phyloP scores from a whole-genome alignment of 2,888 invertebrate genomes.

The Phlogophora meticulosa region DNA sequence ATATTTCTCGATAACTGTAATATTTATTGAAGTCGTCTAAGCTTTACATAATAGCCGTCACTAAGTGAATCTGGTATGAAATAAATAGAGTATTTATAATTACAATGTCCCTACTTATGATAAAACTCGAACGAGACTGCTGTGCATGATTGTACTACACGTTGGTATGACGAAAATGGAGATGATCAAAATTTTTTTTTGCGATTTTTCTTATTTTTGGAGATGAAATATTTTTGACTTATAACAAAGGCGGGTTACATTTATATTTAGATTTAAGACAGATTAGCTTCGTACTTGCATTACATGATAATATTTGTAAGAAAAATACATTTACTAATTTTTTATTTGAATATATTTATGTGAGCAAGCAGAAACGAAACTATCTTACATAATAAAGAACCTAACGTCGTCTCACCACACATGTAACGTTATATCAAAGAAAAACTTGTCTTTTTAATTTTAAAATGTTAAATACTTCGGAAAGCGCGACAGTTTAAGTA shows the following conservation, averaged over 20 bases:
- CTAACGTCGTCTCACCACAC: slow-evolving; percentile 91
- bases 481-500: slow-evolving; percentile 82
- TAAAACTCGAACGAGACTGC: slow-evolving; percentile 45
- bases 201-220: slow-evolving; percentile 53
- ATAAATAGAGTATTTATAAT: slow-evolving; percentile 61
- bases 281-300: slow-evolving; percentile 80
- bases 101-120: slow-evolving; percentile 58
- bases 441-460: slow-evolving; percentile 79
- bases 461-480: slow-evolving; percentile 70
- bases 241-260: slow-evolving; percentile 71
- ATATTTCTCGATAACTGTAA: slow-evolving; percentile 32
- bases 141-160: slow-evolving; percentile 69
- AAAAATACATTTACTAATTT: slow-evolving; percentile 44
- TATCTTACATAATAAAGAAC: slow-evolving; percentile 77
- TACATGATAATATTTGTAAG: slow-evolving; percentile 29
- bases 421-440: slow-evolving; percentile 86
- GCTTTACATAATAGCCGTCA: slow-evolving; percentile 37
- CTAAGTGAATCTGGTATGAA: slow-evolving; percentile 48
- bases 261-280: slow-evolving; percentile 76
- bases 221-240: slow-evolving; percentile 52
- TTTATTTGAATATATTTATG: slow-evolving; percentile 41
- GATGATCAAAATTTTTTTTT: slow-evolving; percentile 33
- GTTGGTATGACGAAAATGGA: slow-evolving; percentile 46
- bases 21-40: slow-evolving; percentile 32
- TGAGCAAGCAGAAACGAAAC: slow-evolving; percentile 78